Conservation (phyloP, 1,140 invertebrate species). For the Achatina immaculata region DNA sequence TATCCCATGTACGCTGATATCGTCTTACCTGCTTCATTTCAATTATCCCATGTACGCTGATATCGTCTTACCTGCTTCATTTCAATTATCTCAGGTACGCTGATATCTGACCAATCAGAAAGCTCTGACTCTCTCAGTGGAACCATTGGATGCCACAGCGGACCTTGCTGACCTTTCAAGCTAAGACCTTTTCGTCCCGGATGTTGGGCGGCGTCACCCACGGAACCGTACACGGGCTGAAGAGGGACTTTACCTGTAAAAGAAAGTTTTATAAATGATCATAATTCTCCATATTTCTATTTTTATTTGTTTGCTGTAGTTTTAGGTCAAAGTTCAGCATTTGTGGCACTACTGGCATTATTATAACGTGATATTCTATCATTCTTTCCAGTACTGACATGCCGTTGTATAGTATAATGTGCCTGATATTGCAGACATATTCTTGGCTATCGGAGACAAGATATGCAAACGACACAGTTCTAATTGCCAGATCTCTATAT, state of each 20-base stretch:
- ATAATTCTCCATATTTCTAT: neutral
- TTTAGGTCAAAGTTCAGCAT: no score
- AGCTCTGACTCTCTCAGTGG: constrained; percentile 48
- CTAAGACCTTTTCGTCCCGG: constrained; percentile 14
- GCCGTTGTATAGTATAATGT: neutral
- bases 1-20: no score
- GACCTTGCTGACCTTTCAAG: neutral
- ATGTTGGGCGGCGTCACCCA: constrained; percentile 15
- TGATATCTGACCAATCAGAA: constrained; percentile 53
- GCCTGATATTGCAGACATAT: neutral
- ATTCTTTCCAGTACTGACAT: neutral
- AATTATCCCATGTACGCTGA: no score
- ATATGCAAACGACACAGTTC: no score
- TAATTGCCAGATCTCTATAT: no score
- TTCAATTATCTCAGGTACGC: constrained; percentile 50
- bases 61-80: constrained; percentile 52
- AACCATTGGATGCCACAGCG: constrained; percentile 39
- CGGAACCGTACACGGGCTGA: constrained; percentile 26
- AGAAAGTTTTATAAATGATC: neutral
- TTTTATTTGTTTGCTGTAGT: constrained; percentile 2
- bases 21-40: no score
- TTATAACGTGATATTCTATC: neutral
- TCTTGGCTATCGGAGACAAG: no score
- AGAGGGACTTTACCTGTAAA: neutral
- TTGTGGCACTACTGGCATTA: neutral